These are phyloP conservation scores for Sarcophaga carnaria DNA, from an alignment of 2,888 invertebrate species.

Conservation along the genomic window DNA sequence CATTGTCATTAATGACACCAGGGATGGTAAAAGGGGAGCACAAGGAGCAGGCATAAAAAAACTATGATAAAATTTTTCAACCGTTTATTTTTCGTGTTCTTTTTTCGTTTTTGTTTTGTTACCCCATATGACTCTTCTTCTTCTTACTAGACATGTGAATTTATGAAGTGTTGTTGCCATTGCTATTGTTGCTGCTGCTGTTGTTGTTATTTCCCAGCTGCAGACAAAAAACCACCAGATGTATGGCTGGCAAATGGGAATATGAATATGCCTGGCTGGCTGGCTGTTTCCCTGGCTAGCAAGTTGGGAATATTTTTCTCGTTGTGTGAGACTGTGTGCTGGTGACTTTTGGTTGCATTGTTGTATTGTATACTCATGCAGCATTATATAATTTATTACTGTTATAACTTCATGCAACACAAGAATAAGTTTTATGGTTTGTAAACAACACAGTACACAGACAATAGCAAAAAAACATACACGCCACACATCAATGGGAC, in stretches of 20 bases:
- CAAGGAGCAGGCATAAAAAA: not conserved
- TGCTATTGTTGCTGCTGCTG: not conserved
- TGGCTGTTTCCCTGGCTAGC: not conserved
- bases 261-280: not conserved
- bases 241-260: not conserved
- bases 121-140: not conserved
- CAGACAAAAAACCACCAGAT: not conserved
- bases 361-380: conserved; percentile 46
- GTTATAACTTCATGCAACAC: conserved; percentile 51
- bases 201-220: not conserved
- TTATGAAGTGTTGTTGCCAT: not conserved
- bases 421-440: conserved; percentile 62
- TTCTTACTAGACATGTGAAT: not conserved
- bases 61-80: conserved; percentile 30
- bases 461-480: conserved; percentile 18
- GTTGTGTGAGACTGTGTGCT: not conserved
- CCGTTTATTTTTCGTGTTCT: conserved; percentile 8
- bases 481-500: not conserved
- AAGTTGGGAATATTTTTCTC: not conserved
- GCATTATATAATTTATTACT: conserved; percentile 66
- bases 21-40: not conserved
- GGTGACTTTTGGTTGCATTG: not conserved
- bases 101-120: no score
- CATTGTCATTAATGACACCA: not conserved
- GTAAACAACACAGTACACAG: conserved; percentile 40